Conservation (phyloP, 2,888 invertebrate genomes). For the Ornithoptera priamus region DNA sequence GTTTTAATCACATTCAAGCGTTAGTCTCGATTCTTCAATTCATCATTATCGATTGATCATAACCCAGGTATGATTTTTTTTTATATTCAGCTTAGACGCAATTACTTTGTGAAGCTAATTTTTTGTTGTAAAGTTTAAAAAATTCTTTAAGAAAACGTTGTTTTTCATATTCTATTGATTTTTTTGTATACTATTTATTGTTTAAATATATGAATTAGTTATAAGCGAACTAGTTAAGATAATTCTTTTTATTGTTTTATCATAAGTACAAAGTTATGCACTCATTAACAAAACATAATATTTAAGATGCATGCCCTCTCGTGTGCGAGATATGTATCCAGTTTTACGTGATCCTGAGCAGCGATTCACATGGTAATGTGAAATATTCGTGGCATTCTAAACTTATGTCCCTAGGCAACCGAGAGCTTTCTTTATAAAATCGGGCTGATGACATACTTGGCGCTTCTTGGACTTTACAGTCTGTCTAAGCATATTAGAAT, state of each 20-base stretch:
- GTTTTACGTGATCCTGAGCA: slow-evolving; percentile 42
- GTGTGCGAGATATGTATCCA: slow-evolving; percentile 53
- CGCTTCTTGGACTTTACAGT: not conserved
- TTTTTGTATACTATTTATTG: too few relatives aligned
- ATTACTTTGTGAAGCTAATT: slow-evolving; percentile 9
- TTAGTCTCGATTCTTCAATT: slow-evolving; percentile 47
- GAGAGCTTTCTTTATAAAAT: slow-evolving; percentile 28
- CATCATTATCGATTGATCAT: slow-evolving; percentile 55
- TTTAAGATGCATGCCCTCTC: slow-evolving; percentile 34
- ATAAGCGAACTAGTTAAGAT: not conserved
- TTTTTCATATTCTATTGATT: too few relatives aligned
- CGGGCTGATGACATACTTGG: slow-evolving; percentile 13
- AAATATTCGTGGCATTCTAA: slow-evolving; percentile 44
- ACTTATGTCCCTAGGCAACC: slow-evolving; percentile 6
- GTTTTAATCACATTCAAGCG: slow-evolving; percentile 54
- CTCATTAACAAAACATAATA: slow-evolving; percentile 35
- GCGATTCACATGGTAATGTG: slow-evolving; percentile 61
- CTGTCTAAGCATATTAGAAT: too few relatives aligned
- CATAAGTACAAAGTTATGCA: slow-evolving; percentile 34
- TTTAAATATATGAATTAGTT: too few relatives aligned
- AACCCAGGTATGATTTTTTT: slow-evolving; percentile 34
- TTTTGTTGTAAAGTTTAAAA: slow-evolving; percentile 30
- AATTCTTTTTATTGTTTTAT: slow-evolving; percentile 16
- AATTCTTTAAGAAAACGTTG: slow-evolving; percentile 27
- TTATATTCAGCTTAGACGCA: slow-evolving; percentile 19